A percentile compares a stretch with the other conserved stretches of the same genome.
Evolutionary conservation across 2,797 vertebrate species (phyloP).

Genomic region (Gephyroberyx darwinii): DNA sequence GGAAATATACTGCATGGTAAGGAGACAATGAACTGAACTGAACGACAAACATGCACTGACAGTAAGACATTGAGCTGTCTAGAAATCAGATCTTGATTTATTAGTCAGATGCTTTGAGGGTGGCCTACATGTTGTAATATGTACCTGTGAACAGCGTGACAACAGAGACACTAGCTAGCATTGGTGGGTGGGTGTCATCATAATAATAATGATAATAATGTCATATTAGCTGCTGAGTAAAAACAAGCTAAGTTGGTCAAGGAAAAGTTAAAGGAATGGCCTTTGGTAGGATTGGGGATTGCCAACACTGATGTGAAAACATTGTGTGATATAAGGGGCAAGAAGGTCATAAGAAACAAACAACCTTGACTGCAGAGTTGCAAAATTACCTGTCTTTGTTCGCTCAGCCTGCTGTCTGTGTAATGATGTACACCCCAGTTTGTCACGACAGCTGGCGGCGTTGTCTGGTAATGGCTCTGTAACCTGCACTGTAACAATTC

Average conservation of each 20-base stretch:
- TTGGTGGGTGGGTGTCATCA: conserved; percentile 31
- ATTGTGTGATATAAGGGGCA: background rate
- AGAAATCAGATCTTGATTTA: background rate
- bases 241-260: background rate
- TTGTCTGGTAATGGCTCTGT: conserved; percentile 18
- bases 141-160: too few species aligned
- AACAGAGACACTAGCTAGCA: too few species aligned
- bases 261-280: background rate
- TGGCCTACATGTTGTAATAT: too few species aligned
- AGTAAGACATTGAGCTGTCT: background rate
- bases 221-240: background rate
- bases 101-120: background rate
- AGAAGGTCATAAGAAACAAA: background rate
- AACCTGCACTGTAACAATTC: conserved; percentile 7
- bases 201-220: conserved; percentile 21
- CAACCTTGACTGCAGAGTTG: background rate
- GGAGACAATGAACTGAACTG: too few species aligned
- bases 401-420: background rate
- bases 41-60: background rate
- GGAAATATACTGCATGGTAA: too few species aligned
- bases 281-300: background rate
- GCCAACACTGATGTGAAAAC: background rate
- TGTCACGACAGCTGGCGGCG: conserved; percentile 7
- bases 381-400: background rate
- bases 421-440: conserved; percentile 18